Evolutionary conservation across 2,888 invertebrate genomes (phyloP).

Genomic region (Pristionchus mayeri): DNA sequence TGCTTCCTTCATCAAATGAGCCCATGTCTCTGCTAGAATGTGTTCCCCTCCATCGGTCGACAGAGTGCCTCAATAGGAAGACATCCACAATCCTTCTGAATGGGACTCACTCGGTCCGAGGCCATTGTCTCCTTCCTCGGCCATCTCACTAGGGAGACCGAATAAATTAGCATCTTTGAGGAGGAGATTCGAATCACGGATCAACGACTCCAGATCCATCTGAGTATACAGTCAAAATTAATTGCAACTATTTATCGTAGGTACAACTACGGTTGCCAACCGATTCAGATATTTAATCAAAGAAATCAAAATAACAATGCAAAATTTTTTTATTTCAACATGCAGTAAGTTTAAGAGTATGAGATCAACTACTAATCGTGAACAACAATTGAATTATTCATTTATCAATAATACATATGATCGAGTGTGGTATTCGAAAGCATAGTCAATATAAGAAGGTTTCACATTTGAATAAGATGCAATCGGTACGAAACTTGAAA

Average conservation of each 20-base stretch:
- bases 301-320: background rate
- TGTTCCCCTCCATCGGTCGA: conserved; percentile 29
- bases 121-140: conserved; percentile 49
- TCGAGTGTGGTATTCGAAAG: background rate
- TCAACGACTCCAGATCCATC: conserved; percentile 64
- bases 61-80: background rate
- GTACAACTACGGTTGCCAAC: conserved; percentile 6
- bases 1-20: conserved; percentile 10
- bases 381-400: background rate
- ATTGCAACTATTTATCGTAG: background rate
- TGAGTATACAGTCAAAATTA: background rate
- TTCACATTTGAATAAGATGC: background rate
- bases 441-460: background rate
- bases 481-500: background rate
- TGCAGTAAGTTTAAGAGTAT: background rate
- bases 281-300: background rate
- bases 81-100: background rate
- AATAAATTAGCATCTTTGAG: conserved; percentile 54
- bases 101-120: conserved; percentile 16
- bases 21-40: conserved; percentile 35
- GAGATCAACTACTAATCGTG: background rate
- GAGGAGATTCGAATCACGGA: conserved; percentile 60
- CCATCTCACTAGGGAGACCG: conserved; percentile 51
- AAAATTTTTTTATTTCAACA: conserved; percentile 26
- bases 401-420: background rate